phyloP scores from a whole-genome alignment of 2,113 vertebrate species.

The Bujurquina vittata region DNA sequence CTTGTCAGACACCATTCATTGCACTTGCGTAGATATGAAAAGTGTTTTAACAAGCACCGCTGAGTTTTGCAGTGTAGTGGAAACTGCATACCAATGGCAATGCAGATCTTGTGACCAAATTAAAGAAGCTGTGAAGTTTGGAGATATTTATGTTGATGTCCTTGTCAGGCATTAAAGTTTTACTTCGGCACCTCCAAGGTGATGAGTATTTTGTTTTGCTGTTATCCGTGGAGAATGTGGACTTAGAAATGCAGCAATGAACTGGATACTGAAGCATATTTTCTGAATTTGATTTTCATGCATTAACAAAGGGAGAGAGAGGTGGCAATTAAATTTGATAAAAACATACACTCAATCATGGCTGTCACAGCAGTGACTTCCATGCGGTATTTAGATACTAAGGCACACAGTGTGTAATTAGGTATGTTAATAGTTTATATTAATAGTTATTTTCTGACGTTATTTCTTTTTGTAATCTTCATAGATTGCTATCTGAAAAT shows the following conservation, averaged over 20 bases:
- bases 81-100: constrained; percentile 60
- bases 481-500: neutral
- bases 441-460: neutral
- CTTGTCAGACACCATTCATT: constrained; percentile 77
- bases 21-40: constrained; percentile 75
- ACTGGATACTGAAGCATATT: constrained; percentile 17
- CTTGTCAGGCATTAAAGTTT: constrained; percentile 50
- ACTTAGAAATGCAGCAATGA: neutral
- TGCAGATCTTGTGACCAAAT: constrained; percentile 60
- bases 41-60: constrained; percentile 73
- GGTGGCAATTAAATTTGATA: neutral
- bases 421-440: neutral
- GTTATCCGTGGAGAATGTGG: constrained; percentile 13
- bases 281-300: constrained; percentile 6
- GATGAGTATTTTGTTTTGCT: constrained; percentile 5
- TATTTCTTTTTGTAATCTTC: neutral
- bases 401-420: neutral
- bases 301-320: neutral
- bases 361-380: constrained; percentile 1
- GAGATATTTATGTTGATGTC: constrained; percentile 40
- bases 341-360: neutral
- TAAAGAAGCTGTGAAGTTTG: constrained; percentile 44
- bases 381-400: constrained; percentile 10
- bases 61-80: constrained; percentile 48
- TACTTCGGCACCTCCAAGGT: constrained; percentile 22